Conservation (phyloP, 1,140 invertebrate species). For the Hermatobates lingyangjiaoensis region DNA sequence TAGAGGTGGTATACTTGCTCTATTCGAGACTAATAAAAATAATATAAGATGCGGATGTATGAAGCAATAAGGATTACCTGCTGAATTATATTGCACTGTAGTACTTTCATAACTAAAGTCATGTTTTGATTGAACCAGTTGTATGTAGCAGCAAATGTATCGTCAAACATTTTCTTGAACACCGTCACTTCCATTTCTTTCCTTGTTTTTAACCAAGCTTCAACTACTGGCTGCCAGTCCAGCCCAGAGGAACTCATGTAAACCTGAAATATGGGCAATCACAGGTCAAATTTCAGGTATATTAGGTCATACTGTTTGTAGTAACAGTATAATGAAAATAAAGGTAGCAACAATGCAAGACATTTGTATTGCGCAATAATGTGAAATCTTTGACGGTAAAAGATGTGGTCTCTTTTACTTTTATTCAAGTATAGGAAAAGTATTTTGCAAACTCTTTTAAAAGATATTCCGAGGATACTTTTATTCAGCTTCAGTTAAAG, state of each 20-base stretch:
- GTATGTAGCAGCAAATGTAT: conserved; percentile 55
- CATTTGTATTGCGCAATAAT: no score
- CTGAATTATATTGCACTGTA: conserved; percentile 76
- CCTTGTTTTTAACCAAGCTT: conserved; percentile 66
- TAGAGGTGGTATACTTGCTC: no score
- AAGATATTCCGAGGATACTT: no score
- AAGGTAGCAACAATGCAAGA: background rate
- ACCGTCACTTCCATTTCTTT: conserved; percentile 49
- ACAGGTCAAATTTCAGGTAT: background rate
- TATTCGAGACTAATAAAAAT: no score
- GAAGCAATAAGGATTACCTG: no score
- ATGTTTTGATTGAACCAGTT: conserved; percentile 72
- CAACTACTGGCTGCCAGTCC: conserved; percentile 67
- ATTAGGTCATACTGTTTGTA: background rate
- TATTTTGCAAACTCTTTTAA: no score
- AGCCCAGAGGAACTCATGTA: conserved; percentile 93
- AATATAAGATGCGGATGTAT: no score
- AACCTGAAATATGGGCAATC: conserved; percentile 24
- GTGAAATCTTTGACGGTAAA: no score
- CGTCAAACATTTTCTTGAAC: conserved; percentile 57
- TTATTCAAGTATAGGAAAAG: no score
- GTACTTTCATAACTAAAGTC: conserved; percentile 59
- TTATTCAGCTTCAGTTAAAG: no score
- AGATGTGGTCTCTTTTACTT: no score
- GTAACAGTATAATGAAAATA: background rate